Base-by-base conservation (phyloP, 2,797 vertebrate species). In the Synaphobranchus kaupii region DNA sequence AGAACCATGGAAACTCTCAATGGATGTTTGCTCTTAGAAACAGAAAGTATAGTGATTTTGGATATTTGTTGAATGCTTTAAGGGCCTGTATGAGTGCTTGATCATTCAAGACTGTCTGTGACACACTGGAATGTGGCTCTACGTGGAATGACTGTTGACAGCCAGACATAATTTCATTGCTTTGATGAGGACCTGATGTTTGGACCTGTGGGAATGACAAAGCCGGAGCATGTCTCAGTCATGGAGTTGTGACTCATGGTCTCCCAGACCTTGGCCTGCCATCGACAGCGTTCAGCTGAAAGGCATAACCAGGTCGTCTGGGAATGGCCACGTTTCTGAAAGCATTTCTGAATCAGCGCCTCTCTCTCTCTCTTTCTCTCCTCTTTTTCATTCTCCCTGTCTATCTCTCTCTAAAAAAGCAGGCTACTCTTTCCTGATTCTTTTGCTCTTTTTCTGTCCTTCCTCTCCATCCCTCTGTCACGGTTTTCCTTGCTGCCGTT, bases 391-490 rank as follows among this genome's bases (percentile, higher is more conserved):
- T n/a, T 66, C 60, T n/a, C n/a, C n/a, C 25, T 66, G 0, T 66
- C 63, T 66, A 0, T 20, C 25, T 22, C 60, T 84, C 86, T 86
- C 31, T 86, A 76, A n/a, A n/a, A n/a, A n/a, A n/a, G n/a, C n/a
- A n/a, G n/a, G n/a, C n/a, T n/a, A n/a, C n/a, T n/a, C n/a, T n/a
- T n/a, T n/a, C n/a, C n/a, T n/a, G n/a, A n/a, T n/a, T n/a, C n/a
- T n/a, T n/a, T n/a, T n/a, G n/a, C n/a, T n/a, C n/a, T n/a, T n/a
- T n/a, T n/a, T n/a, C n/a, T n/a, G n/a, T n/a, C n/a, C n/a, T n/a
- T n/a, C n/a, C n/a, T n/a, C n/a, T n/a, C n/a, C n/a, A n/a, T n/a
- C n/a, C n/a, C n/a, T n/a, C n/a, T n/a, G n/a, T n/a, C n/a, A n/a
- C n/a, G n/a, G n/a, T n/a, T n/a, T n/a, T n/a, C n/a, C n/a, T n/a